phyloP scores from a whole-genome alignment of 2,113 vertebrate genomes.

The Etheostoma spectabile region DNA sequence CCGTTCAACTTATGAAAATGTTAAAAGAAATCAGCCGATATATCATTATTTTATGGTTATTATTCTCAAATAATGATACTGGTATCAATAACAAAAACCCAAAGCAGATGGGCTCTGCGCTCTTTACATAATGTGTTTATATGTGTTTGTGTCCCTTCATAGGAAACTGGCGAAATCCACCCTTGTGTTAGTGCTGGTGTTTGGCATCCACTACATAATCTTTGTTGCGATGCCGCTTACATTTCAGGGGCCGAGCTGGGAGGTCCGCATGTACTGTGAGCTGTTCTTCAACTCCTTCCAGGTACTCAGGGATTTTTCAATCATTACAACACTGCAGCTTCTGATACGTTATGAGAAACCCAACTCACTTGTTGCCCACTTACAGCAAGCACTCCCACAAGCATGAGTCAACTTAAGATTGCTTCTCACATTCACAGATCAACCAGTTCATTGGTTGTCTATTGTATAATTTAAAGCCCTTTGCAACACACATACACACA shows the following conservation, averaged over 20 bases:
- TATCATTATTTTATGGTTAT: too few species aligned
- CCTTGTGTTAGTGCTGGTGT: slow-evolving; percentile 90
- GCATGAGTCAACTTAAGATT: background rate
- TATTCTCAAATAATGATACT: background rate
- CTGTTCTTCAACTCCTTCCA: slow-evolving; percentile 96
- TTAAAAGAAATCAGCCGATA: background rate
- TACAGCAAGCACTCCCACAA: background rate
- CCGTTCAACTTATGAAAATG: background rate
- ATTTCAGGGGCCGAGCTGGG: slow-evolving; percentile 87
- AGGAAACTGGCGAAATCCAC: slow-evolving; percentile 94
- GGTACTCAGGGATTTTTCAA: slow-evolving; percentile 73
- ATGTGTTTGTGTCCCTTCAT: slow-evolving; percentile 13
- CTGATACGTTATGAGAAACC: background rate
- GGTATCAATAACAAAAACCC: background rate
- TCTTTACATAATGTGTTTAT: background rate
- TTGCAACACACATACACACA: background rate
- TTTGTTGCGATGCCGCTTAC: slow-evolving; percentile 91
- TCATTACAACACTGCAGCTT: background rate
- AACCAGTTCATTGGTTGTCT: background rate
- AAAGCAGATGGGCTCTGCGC: background rate
- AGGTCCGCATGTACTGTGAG: slow-evolving; percentile 93
- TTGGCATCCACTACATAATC: slow-evolving; percentile 92
- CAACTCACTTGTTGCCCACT: background rate
- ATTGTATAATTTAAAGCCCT: background rate
- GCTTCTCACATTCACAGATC: background rate